Percentiles rank a stretch among this genome's conserved stretches.
phyloP scores from a whole-genome alignment of 2,113 vertebrate genomes.

The Meles meles region DNA sequence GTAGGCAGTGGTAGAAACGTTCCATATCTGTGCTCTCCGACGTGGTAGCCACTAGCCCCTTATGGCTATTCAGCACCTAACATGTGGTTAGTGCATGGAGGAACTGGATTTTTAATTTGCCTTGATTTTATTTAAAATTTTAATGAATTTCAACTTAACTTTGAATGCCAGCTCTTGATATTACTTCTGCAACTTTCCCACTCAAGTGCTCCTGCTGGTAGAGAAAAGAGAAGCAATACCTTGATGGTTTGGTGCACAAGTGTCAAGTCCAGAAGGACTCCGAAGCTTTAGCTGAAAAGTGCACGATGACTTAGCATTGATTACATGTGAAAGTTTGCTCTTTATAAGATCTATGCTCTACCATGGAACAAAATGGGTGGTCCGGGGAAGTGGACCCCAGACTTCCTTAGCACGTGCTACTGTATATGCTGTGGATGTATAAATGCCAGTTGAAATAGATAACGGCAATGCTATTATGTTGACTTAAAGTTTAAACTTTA shows the following conservation, averaged over 20 bases:
- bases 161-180: slow-evolving; percentile 12
- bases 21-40: neutral
- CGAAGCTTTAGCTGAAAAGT: neutral
- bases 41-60: neutral
- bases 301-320: neutral
- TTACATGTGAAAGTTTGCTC: neutral
- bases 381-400: neutral
- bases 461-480: neutral
- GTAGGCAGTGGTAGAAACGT: neutral
- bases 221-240: slow-evolving; percentile 20
- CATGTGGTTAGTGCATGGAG: neutral
- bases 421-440: neutral
- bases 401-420: neutral
- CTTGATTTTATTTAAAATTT: neutral
- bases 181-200: neutral
- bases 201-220: neutral
- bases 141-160: slow-evolving; percentile 1
- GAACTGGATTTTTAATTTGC: neutral
- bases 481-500: slow-evolving; percentile 4
- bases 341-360: neutral
- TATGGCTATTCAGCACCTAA: neutral
- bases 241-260: neutral
- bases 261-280: slow-evolving; percentile 14
- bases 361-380: neutral
- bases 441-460: neutral